Evolutionary conservation across 2,888 invertebrate species (phyloP).

Genomic region (Cataglyphis albicans): DNA sequence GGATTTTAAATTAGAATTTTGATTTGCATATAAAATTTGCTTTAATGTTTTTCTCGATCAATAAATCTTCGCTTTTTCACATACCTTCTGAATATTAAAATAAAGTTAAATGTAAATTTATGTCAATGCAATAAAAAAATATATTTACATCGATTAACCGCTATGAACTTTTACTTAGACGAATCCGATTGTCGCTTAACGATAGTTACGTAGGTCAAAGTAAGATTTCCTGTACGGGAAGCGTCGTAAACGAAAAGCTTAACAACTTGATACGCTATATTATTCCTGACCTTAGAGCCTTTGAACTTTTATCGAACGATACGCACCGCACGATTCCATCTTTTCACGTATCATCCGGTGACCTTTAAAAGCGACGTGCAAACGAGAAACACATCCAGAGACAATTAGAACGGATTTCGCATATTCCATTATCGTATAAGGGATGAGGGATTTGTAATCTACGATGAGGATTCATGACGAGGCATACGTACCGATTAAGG

Average conservation of each 20-base stretch:
- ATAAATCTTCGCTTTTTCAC: neutral
- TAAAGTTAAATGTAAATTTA: slow-evolving; percentile 26
- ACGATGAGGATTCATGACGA: neutral
- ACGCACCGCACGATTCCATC: slow-evolving; percentile 36
- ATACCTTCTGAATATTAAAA: neutral
- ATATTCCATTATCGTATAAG: neutral
- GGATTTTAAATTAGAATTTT: neutral
- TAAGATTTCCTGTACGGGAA: neutral
- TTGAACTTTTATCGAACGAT: slow-evolving; percentile 42
- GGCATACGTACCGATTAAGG: slow-evolving; percentile 46
- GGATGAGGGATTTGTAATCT: neutral
- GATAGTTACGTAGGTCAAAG: slow-evolving; percentile 25
- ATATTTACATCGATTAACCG: slow-evolving; percentile 35
- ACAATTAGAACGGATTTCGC: neutral
- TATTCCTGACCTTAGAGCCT: slow-evolving; percentile 46
- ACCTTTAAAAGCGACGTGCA: slow-evolving; percentile 34
- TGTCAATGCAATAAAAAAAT: slow-evolving; percentile 33
- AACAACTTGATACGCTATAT: slow-evolving; percentile 8
- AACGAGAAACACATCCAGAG: neutral
- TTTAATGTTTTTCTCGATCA: neutral
- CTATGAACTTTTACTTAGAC: slow-evolving; percentile 39
- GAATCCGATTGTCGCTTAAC: slow-evolving; percentile 24
- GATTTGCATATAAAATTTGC: neutral
- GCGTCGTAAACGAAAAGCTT: neutral
- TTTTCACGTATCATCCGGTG: slow-evolving; percentile 22